Base-by-base conservation (phyloP, 2,113 vertebrate genomes). In the Pholis gunnellus region DNA sequence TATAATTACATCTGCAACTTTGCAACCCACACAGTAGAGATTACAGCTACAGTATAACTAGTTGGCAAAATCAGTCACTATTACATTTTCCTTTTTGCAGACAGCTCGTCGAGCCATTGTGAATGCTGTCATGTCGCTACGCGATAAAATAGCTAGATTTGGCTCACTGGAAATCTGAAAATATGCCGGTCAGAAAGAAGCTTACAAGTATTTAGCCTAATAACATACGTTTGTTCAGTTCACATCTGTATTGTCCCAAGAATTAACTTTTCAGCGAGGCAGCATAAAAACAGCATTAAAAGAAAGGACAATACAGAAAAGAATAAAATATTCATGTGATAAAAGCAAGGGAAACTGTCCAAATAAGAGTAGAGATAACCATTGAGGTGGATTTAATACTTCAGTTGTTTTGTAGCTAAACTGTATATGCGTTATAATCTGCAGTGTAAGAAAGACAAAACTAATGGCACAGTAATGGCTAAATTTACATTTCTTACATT, bases 161-260 rank as follows among this genome's bases (percentile, higher is more conserved):
- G 52, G 34, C 31, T 74, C 13, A 22, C 31, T 40, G 42, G 38
- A 9, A 48, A 42, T 61, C 25, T 18, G 38, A 50, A 75, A 68
- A 81, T 69, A 75, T 61, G 72, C 42, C 68, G 54, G 54, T 69
- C 52, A 69, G 54, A 68, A 56, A 66, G n/a, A 67, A 67, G 50
- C 70, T 80, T 54, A 44, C 15, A 31, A 50, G 29, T 71, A 54
- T 54, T 65, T 57, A 22, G 38, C 63, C 71, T 69, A 52, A 81
- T 75, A 69, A 61, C 42, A 75, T 50, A 6, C 38, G 15, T 48
- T 34, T 1, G 10, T 57, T 65, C 44, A 31, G 48, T 14, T 56
- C 36, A 61, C 10, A 34, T 48, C 44, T 44, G 20, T 66, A 42
- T 66, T 66, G 61, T 65, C 13, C 14, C 15, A 20, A 34, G 52